Evolutionary conservation across 2,797 vertebrate genomes (phyloP), one percentile per base, ranked within the genome.

Genomic region (Lepidocolaptes lacrymiger): DNA sequence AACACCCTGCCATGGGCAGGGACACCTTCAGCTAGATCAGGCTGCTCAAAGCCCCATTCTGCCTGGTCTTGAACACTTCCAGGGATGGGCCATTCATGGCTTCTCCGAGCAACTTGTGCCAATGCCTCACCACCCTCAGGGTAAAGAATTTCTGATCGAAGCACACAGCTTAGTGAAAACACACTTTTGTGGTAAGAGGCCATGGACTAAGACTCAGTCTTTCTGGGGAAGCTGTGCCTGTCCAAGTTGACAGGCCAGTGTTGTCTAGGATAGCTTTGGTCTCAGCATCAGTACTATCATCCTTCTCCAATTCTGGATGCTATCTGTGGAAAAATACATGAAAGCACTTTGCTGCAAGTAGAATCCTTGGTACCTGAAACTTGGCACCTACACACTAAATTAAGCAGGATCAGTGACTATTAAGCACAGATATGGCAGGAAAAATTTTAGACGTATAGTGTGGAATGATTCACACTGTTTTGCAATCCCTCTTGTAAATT

Each of bases 361-460:
- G 54, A 91, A n/a, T 4, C 8, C 24, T 81, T 54, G 32, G 20
- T 30, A 48, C 12, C 9, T 54, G 48, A 74, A 80, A 76, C 3
- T 7, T 28, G 16, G 43, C n/a, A 44, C 15, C 34, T 62, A 24
- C 8, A 56, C 19, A 61, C 44, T 34, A n/a, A 82, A 20, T 9
- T 55, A 36, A 59, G 26, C 9, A 71, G n/a, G 10, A 79, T 72
- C 44, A n/a, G 18, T 41, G 51, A 9, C 8, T 22, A 5, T 39
- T 83, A 76, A 89, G 56, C 10, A 64, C 15, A 28, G 18, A 14
- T 39, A 48, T 22, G 26, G 10, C 0, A 0, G 34, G 14, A 8
- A 49, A 69, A 87, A 18, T 72, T 76, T 48, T 52, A 46, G 26
- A 36, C 7, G 5, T 22, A 7, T 10, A 36, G 12, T 24, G 54